These are phyloP conservation scores for Monoplex corrugatus DNA, from an alignment of 2,888 invertebrate genomes.

Conservation along the genomic window DNA sequence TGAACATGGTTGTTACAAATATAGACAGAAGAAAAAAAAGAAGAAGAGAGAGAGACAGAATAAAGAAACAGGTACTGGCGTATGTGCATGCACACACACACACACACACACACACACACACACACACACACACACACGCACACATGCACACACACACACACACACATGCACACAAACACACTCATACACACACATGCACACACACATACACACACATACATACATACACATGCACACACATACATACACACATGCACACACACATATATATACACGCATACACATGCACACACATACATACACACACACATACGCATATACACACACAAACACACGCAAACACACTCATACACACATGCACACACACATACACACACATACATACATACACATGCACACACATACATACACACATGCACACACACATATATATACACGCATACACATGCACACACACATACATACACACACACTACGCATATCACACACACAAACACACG, in stretches of 20 bases:
- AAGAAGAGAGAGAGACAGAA: no score
- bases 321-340: not conserved
- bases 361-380: conserved; percentile 28
- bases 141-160: conserved; percentile 3
- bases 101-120: not conserved
- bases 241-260: no score
- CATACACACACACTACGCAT: not conserved
- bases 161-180: not conserved
- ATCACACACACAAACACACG: not conserved
- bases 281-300: conserved; percentile 4
- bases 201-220: not conserved
- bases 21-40: no score
- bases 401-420: conserved; percentile 19
- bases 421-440: conserved; percentile 8
- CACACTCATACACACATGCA: conserved; percentile 15
- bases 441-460: conserved; percentile 8
- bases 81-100: no score
- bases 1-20: no score
- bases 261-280: not conserved
- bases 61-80: no score
- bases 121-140: conserved; percentile 27
- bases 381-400: not conserved
- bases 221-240: not conserved
- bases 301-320: not conserved
- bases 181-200: conserved; percentile 20